Evolutionary conservation across 2,888 invertebrate genomes (phyloP).

Genomic region (Chydorus sphaericus): DNA sequence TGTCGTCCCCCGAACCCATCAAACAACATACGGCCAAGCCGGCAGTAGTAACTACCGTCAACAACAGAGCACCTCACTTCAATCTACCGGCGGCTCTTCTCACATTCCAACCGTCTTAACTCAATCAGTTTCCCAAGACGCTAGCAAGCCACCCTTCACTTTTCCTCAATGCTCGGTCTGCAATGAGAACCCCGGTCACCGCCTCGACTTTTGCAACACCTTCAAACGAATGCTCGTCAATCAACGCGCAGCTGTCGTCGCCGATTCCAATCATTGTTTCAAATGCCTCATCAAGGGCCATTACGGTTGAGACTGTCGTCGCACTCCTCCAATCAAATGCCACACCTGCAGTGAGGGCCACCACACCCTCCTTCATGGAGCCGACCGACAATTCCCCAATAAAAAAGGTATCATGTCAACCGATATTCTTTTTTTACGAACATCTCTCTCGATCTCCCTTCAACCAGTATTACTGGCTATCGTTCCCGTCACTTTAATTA

Average conservation of each 20-base stretch:
- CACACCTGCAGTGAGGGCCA: background rate
- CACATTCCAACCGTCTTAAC: background rate
- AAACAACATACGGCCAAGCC: background rate
- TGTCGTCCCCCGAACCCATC: background rate
- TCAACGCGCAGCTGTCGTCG: background rate
- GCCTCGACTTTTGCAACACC: background rate
- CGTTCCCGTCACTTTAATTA: background rate
- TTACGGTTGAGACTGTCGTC: background rate
- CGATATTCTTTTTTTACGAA: background rate
- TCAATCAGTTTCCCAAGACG: background rate
- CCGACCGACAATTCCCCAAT: background rate
- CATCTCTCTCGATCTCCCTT: background rate
- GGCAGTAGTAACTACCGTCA: background rate
- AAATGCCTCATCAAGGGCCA: background rate
- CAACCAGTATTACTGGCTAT: background rate
- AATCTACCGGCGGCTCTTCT: background rate
- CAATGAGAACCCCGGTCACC: background rate
- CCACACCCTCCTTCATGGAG: background rate
- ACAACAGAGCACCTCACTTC: background rate
- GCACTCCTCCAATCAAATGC: background rate
- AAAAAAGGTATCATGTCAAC: background rate
- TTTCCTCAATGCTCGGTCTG: background rate
- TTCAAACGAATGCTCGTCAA: background rate
- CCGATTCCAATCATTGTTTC: background rate
- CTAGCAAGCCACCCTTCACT: background rate